Conservation (phyloP, 2,797 vertebrate genomes). For the Emys orbicularis region DNA sequence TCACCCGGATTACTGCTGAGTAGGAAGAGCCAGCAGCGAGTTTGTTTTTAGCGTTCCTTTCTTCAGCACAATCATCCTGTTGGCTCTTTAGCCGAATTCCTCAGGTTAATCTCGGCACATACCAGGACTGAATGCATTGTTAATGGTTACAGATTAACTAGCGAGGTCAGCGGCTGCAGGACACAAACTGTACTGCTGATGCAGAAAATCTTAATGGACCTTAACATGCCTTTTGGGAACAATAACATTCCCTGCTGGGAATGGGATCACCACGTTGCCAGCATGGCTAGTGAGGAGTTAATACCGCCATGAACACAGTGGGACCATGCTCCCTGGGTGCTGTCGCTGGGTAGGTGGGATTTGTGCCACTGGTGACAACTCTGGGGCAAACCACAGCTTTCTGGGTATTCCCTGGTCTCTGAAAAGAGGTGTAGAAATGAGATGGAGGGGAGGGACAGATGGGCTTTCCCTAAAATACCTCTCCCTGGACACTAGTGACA, state of each 20-base stretch:
- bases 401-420: background rate
- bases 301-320: background rate
- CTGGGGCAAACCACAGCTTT: background rate
- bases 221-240: slow-evolving; percentile 1
- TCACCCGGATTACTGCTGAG: background rate
- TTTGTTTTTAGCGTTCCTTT: background rate
- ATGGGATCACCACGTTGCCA: background rate
- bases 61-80: background rate
- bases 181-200: background rate
- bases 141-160: slow-evolving; percentile 59
- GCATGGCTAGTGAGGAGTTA: background rate
- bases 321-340: background rate
- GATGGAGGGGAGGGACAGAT: background rate
- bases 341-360: too few relatives aligned
- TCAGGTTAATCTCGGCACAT: slow-evolving; percentile 25
- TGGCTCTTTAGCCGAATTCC: slow-evolving; percentile 12
- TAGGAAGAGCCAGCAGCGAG: background rate
- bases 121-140: slow-evolving; percentile 7
- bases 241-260: background rate
- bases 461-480: background rate
- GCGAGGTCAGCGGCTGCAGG: background rate
- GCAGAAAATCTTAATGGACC: slow-evolving; percentile 23
- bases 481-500: background rate
- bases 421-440: background rate
- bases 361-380: background rate